Evolutionary conservation across 2,797 vertebrate species (phyloP), one percentile per base, ranked within the genome.

Genomic region (Mionectes olivaceus): DNA sequence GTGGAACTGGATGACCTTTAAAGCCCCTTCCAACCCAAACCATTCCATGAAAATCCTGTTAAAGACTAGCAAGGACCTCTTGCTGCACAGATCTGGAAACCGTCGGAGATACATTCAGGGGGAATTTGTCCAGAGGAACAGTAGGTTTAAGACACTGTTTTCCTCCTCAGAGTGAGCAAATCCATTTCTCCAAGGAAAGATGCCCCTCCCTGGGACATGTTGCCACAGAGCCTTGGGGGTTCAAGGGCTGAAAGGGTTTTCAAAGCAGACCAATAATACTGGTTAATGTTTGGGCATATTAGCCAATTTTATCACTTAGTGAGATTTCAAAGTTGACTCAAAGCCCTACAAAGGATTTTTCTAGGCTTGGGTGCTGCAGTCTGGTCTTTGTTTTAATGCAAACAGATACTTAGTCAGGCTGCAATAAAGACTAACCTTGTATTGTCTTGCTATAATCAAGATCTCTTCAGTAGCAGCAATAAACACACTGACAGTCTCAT

Each of bases 401-500:
- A 92, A 93, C 50, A 95, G 52, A 68, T 30, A 70, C 11, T 76
- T n/a, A 49, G 71, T 52, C 11, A 3, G 2, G 5, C 75, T 67
- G 53, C 69, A 70, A 80, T 76, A 64, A 92, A 91, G 60, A 61
- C 49, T 61, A 18, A 71, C 75, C n/a, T 80, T 43, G 37, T 21
- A 89, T 89, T 94, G 92, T 87, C 82, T 87, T 4, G 1, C 75
- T 56, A 18, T 5, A 24, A 76, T 89, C 63, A 56, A 87, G 70
- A 84, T 84, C 52, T 89, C 80, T 41, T 8, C 50, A 33, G 50
- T 8, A 82, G 55, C 60, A 82, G 9, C 83, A 88, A 53, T 63
- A 85, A 94, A 93, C 82, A 92, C 67, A 44, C 24, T 24, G 70
- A 64, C 30, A 63, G 49, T n/a, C 65, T 93, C 52, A n/a, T 70